Evolutionary conservation across 30 jellyfish, hydroid and myxozoan species (phyloP).

Genomic region (Catostylus mosaicus): DNA sequence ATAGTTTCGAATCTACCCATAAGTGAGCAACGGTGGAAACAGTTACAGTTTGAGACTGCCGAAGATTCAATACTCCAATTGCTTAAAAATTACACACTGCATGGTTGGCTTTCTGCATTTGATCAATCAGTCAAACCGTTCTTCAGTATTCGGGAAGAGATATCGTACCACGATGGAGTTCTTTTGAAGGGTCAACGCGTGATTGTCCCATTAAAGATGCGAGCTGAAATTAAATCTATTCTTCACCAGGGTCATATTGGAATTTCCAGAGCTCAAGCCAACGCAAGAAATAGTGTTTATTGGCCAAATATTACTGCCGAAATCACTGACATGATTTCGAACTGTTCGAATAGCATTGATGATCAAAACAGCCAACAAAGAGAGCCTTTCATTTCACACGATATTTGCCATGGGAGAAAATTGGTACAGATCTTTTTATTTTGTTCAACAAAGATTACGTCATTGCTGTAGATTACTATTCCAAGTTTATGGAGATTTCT

Average conservation of each 20-base stretch:
- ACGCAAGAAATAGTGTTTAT: slow-evolving; percentile 47
- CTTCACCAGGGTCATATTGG: slow-evolving; percentile 68
- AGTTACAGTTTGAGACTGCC: slow-evolving; percentile 5
- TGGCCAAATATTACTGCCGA: slow-evolving; percentile 46
- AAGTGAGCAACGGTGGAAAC: slow-evolving; percentile 1
- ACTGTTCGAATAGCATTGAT: slow-evolving; percentile 11
- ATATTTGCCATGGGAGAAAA: slow-evolving; percentile 39
- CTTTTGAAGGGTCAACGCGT: slow-evolving; percentile 33
- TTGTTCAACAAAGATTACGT: slow-evolving; percentile 27
- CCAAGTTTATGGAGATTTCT: slow-evolving; percentile 51
- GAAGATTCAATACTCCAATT: slow-evolving; percentile 1
- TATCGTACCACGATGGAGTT: slow-evolving; percentile 19
- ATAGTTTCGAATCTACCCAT: not conserved
- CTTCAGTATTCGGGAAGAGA: slow-evolving; percentile 26
- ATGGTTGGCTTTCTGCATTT: slow-evolving; percentile 27
- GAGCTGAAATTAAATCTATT: slow-evolving; percentile 7
- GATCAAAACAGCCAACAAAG: slow-evolving; percentile 36
- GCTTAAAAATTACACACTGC: slow-evolving; percentile 2
- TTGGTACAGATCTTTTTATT: slow-evolving; percentile 53
- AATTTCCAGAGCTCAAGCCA: slow-evolving; percentile 36
- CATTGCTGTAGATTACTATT: slow-evolving; percentile 53
- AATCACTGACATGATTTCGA: slow-evolving; percentile 17
- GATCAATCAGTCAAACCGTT: slow-evolving; percentile 11
- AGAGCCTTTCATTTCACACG: slow-evolving; percentile 44
- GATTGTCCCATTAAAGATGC: slow-evolving; percentile 52